Evolutionary conservation across 2,888 invertebrate genomes (phyloP).

Genomic region (Cryptophagus acutangulus): DNA sequence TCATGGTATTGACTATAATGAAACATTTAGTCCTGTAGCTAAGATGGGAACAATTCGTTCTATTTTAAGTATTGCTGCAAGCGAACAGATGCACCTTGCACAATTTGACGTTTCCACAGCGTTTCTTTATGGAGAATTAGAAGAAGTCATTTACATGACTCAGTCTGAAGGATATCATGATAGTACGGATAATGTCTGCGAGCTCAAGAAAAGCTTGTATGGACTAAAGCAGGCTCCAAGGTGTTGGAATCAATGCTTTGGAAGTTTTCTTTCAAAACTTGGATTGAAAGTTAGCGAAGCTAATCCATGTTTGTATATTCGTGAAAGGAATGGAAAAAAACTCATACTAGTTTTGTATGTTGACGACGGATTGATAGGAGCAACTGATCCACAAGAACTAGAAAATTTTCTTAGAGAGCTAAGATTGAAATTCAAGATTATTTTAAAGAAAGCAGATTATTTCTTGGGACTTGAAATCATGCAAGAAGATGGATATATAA

Average conservation of each 20-base stretch:
- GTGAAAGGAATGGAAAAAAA: background rate
- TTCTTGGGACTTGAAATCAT: too few species aligned
- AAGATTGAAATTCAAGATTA: too few species aligned
- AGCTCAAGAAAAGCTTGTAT: background rate
- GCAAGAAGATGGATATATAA: too few species aligned
- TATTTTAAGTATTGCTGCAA: background rate
- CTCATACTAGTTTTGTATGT: background rate
- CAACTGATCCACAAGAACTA: too few species aligned
- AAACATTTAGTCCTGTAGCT: background rate
- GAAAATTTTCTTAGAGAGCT: too few species aligned
- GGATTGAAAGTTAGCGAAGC: background rate
- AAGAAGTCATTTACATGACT: background rate
- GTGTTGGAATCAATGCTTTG: background rate
- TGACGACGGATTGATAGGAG: background rate
- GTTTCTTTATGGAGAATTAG: background rate
- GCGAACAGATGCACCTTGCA: background rate
- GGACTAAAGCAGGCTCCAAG: constrained; percentile 3
- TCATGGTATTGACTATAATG: constrained; percentile 1
- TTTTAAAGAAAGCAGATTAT: too few species aligned
- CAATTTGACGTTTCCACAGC: constrained; percentile 2
- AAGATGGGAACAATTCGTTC: background rate
- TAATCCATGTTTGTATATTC: constrained; percentile 2
- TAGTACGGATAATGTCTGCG: background rate
- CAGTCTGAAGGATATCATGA: background rate
- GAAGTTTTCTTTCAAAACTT: background rate